Percentiles rank a stretch among this genome's conserved stretches.
phyloP scores from a whole-genome alignment of 2,797 vertebrate species.

The Anas flavirostris region DNA sequence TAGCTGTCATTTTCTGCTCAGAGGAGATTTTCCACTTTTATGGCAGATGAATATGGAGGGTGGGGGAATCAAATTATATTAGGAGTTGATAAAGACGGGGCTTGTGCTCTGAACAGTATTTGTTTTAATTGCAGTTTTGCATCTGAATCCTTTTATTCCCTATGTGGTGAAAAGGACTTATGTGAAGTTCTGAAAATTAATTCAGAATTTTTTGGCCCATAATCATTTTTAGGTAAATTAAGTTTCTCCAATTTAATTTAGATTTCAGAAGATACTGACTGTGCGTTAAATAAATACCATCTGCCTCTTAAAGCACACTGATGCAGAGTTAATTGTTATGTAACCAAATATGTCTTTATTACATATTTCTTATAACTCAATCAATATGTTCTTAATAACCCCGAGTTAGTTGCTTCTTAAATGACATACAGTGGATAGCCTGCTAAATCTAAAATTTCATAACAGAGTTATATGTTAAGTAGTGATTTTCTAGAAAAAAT shows the following conservation, averaged over 20 bases:
- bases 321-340: conserved; percentile 79
- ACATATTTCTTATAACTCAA: conserved; percentile 74
- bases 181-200: conserved; percentile 15
- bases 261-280: conserved; percentile 78
- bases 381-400: conserved; percentile 82
- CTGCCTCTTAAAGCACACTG: conserved; percentile 76
- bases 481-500: conserved; percentile 67
- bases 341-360: conserved; percentile 79
- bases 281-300: conserved; percentile 81
- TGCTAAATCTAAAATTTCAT: conserved; percentile 77
- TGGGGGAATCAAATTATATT: conserved; percentile 4
- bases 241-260: conserved; percentile 79
- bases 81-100: neutral
- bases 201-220: conserved; percentile 45
- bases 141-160: conserved; percentile 18
- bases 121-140: conserved; percentile 22
- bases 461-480: conserved; percentile 78
- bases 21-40: conserved; percentile 28
- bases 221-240: conserved; percentile 73
- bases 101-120: neutral
- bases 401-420: conserved; percentile 72
- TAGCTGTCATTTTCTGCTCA: neutral
- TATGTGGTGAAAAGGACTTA: neutral
- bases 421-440: conserved; percentile 71
- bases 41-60: neutral